These are phyloP conservation scores for Drosophila pseudoobscura DNA, from an alignment of 1,140 invertebrate species.

Conservation along the genomic window DNA sequence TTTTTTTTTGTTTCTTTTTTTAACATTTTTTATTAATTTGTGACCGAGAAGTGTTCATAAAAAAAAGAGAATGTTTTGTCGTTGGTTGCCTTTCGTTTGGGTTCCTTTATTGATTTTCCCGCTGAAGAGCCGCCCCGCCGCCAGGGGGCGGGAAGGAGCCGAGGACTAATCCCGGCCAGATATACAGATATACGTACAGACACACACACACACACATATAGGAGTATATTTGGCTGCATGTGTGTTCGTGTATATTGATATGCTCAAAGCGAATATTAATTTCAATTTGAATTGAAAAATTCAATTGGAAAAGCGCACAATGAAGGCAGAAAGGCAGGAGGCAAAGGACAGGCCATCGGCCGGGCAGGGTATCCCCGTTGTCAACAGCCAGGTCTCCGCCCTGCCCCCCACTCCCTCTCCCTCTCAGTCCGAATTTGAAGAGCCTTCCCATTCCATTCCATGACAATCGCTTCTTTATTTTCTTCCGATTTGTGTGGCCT, in stretches of 20 bases:
- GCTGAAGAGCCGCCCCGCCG: slow-evolving; percentile 8
- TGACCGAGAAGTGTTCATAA: slow-evolving; percentile 1
- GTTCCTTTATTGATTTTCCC: slow-evolving; percentile 40
- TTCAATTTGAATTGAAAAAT: slow-evolving; percentile 71
- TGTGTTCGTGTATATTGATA: slow-evolving; percentile 49
- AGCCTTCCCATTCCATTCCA: slow-evolving; percentile 41
- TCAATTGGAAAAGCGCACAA: slow-evolving; percentile 52
- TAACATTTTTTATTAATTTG: slow-evolving; percentile 42
- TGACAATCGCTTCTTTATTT: slow-evolving; percentile 29
- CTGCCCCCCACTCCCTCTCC: neutral
- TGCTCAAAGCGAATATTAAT: slow-evolving; percentile 75
- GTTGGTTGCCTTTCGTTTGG: neutral
- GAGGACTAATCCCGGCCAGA: slow-evolving; percentile 16
- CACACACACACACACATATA: no score
- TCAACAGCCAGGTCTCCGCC: neutral
- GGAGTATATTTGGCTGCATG: no score
- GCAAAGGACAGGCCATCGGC: no score
- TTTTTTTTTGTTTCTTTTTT: slow-evolving; percentile 15
- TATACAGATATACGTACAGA: neutral
- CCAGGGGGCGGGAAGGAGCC: neutral
- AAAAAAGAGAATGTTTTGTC: slow-evolving; percentile 7
- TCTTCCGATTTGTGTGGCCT: no score
- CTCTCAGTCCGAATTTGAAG: slow-evolving; percentile 4
- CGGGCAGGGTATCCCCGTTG: no score
- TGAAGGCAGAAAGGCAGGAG: no score